Evolutionary conservation across 2,888 invertebrate species (phyloP).

Genomic region (Polyommatus iphigenia): DNA sequence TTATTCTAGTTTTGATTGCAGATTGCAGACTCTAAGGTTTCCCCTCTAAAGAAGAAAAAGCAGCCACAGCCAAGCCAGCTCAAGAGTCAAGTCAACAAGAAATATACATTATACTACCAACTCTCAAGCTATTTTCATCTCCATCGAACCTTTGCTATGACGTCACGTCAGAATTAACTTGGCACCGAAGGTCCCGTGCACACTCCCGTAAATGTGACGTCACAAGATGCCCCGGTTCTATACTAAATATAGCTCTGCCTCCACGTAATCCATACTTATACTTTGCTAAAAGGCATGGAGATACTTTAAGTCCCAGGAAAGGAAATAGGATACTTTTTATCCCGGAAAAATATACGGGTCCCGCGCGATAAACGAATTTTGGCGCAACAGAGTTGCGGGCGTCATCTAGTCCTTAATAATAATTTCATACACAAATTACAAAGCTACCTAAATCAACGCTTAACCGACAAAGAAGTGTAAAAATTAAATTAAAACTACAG

Average conservation of each 20-base stretch:
- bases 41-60: too few relatives aligned
- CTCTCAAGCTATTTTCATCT: not conserved
- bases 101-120: not conserved
- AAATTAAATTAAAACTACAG: not conserved
- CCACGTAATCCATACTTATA: not conserved
- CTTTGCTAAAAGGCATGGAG: too few relatives aligned
- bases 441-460: not conserved
- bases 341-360: too few relatives aligned
- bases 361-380: too few relatives aligned
- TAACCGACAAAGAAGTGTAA: not conserved
- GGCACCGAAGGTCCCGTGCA: not conserved
- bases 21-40: too few relatives aligned
- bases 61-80: too few relatives aligned
- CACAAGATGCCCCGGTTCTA: not conserved
- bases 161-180: conserved; percentile 15
- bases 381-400: not conserved
- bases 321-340: too few relatives aligned
- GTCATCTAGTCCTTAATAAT: not conserved
- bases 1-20: too few relatives aligned
- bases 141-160: not conserved
- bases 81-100: too few relatives aligned
- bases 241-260: not conserved
- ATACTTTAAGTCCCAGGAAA: too few relatives aligned
- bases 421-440: not conserved
- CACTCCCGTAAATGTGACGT: not conserved